A percentile compares a stretch with the other conserved stretches of the same genome.
These are phyloP conservation scores for Calidris pugnax DNA, from an alignment of 2,113 vertebrate genomes.

Conservation along the genomic window DNA sequence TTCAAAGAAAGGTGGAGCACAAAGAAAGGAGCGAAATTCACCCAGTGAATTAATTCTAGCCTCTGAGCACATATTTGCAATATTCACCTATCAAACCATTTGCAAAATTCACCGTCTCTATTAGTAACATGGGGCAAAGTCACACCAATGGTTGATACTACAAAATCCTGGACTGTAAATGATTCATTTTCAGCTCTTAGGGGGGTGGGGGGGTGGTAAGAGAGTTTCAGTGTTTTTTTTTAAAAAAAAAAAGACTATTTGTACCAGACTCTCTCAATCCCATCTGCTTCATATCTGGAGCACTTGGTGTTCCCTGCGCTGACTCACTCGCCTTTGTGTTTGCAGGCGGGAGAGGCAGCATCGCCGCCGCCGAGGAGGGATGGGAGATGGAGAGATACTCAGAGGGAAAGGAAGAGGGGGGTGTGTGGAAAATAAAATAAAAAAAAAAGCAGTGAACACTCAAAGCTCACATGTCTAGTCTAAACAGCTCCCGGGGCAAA, in stretches of 20 bases:
- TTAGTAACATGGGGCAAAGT: not conserved
- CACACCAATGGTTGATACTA: not conserved
- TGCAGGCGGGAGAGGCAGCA: conserved; percentile 15
- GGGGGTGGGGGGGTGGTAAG: not conserved
- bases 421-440: no score
- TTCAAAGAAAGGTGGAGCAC: not conserved
- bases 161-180: not conserved
- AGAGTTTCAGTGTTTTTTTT: conserved; percentile 27
- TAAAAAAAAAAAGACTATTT: not conserved
- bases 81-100: not conserved
- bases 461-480: not conserved
- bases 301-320: conserved; percentile 35
- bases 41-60: not conserved
- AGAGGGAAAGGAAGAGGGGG: not conserved
- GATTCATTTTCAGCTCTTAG: conserved; percentile 8
- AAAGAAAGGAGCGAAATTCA: not conserved
- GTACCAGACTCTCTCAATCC: conserved; percentile 38
- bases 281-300: conserved; percentile 66
- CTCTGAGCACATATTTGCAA: not conserved
- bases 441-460: not conserved
- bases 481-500: not conserved
- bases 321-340: conserved; percentile 63
- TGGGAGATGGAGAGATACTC: not conserved
- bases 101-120: not conserved
- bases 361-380: not conserved